Evolutionary conservation across 2,113 vertebrate species (phyloP), one percentile per base, ranked within the genome.

Genomic region (Ceyx margarethae): DNA sequence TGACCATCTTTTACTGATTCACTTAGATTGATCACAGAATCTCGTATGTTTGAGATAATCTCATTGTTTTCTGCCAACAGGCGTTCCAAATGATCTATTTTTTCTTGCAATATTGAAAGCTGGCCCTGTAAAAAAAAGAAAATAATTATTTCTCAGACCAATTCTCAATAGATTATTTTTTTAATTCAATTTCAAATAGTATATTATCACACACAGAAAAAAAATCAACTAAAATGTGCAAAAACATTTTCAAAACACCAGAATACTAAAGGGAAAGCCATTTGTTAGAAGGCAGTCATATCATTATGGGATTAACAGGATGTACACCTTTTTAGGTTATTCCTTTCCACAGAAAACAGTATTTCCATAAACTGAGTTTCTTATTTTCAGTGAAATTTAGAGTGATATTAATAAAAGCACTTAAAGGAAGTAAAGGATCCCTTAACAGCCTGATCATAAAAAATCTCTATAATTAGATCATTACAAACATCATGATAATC

Each of bases 1-100:
- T 95, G 93, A 29, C 96, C 97, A 37, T 98, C 97, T 76, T 98
- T 98, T 88, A 98, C 97, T 62, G 98, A 98, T 89, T 98, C 98
- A 85, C 98, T 99, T 78, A 97, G 95, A 87, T 98, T 98, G 84
- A 98, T 97, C 75, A 99, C 97, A 5, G 98, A 98, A 94, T 99
- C 98, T 7, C 98, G 97, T 94, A 99, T 98, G 64, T 97, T 98
- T 87, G 97, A 98, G 94, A 99, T 99, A 93, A 99, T 98, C 33
- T 97, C 98, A 95, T 99, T 99, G 97, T 99, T 99, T 97, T 98
- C 98, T 10, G 98, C 98, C 61, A 99, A 97, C 48, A 99, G 97
- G 37, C 85, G 98, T 91, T 99, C 99, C 89, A 99, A 96, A 74
- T 98, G 98, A 91, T 99, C 98, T 82, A 99, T 99, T 98, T 99